These are phyloP conservation scores for Ptychodera flava DNA, from an alignment of 35 echinoderm and acorn worm species.

Conservation along the genomic window DNA sequence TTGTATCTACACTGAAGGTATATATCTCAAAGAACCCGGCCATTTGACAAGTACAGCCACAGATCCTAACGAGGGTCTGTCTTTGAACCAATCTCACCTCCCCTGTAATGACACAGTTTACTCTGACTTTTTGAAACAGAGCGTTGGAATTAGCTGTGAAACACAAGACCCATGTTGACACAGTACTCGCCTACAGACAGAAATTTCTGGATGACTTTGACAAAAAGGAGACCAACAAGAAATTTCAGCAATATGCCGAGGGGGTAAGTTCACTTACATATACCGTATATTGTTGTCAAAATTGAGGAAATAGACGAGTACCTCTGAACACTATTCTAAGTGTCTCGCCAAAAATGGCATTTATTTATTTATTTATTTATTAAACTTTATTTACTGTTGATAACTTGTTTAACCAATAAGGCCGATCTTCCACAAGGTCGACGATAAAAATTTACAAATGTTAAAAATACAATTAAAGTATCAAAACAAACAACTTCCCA, in stretches of 20 bases:
- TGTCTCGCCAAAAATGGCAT: neutral
- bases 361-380: neutral
- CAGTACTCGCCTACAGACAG: slow-evolving; percentile 72
- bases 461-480: too few relatives aligned
- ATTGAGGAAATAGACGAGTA: neutral
- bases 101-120: too few relatives aligned
- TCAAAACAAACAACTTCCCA: too few relatives aligned
- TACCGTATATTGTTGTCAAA: neutral
- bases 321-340: neutral
- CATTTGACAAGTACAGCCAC: too few relatives aligned
- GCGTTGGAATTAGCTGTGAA: slow-evolving; percentile 93
- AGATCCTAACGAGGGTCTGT: too few relatives aligned
- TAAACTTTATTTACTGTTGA: neutral
- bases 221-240: slow-evolving; percentile 91
- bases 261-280: slow-evolving; percentile 54
- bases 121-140: too few relatives aligned
- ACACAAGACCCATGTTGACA: slow-evolving; percentile 96
- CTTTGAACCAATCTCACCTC: too few relatives aligned
- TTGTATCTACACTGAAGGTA: too few relatives aligned
- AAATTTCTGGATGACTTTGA: slow-evolving; percentile 87
- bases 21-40: too few relatives aligned
- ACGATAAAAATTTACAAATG: too few relatives aligned
- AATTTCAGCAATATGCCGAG: slow-evolving; percentile 81
- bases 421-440: too few relatives aligned
- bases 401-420: neutral